Percentiles rank a stretch among this genome's conserved stretches.
Evolutionary conservation across 1,140 invertebrate genomes (phyloP).

Genomic region (Dinoponera quadriceps): DNA sequence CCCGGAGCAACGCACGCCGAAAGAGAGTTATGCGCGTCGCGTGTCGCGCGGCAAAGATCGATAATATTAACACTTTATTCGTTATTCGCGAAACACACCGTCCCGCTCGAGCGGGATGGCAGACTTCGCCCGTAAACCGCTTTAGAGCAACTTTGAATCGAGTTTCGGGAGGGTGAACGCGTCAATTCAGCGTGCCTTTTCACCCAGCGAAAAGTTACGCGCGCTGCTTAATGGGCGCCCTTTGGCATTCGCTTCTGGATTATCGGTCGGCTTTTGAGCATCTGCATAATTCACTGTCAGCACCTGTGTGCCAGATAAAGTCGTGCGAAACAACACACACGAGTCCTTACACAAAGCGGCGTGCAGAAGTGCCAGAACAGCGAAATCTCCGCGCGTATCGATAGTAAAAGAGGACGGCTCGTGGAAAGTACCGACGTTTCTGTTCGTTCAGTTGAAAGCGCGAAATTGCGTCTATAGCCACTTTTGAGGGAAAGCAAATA

Average conservation of each 20-base stretch:
- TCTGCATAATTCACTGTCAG: constrained; percentile 46
- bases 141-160: constrained; percentile 52
- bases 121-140: constrained; percentile 33
- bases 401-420: neutral
- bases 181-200: constrained; percentile 57
- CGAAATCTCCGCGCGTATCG: neutral
- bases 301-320: constrained; percentile 17
- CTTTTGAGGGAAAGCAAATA: too few species aligned
- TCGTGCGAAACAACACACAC: constrained; percentile 26
- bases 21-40: neutral
- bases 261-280: constrained; percentile 45
- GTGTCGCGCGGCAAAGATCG: neutral
- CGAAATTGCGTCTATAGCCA: too few species aligned
- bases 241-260: constrained; percentile 43
- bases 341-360: neutral
- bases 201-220: constrained; percentile 49
- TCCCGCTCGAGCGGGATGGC: neutral
- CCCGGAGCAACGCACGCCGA: neutral
- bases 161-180: constrained; percentile 35
- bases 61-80: constrained; percentile 37
- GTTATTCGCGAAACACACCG: constrained; percentile 34
- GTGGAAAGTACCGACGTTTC: neutral
- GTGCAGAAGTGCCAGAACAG: neutral
- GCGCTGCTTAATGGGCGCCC: constrained; percentile 40
- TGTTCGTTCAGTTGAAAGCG: neutral